phyloP scores from a whole-genome alignment of 1,140 invertebrate genomes.

The Philopotamus ludificatus region DNA sequence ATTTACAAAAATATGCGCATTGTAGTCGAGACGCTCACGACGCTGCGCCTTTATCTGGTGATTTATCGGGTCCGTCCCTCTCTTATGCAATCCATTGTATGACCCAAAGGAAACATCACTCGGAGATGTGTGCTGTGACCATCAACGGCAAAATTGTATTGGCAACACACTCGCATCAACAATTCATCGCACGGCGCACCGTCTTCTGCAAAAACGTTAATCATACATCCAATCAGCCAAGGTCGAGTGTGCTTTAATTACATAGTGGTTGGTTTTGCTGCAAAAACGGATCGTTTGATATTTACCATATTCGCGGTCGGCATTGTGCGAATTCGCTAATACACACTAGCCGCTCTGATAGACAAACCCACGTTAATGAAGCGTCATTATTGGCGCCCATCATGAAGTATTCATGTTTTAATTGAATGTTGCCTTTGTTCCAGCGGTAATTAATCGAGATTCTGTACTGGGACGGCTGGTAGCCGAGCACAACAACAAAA shows the following conservation, averaged over 20 bases:
- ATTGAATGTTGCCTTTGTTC: constrained; percentile 5
- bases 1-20: constrained; percentile 34
- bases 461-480: not conserved
- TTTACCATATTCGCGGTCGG: not conserved
- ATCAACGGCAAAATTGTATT: not conserved
- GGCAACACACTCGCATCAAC: too few species aligned
- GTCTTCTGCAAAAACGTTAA: too few species aligned
- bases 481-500: too few species aligned
- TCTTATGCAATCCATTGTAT: constrained; percentile 29
- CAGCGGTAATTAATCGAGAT: constrained; percentile 2
- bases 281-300: not conserved
- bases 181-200: too few species aligned
- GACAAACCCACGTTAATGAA: constrained; percentile 3
- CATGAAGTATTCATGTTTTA: not conserved
- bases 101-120: constrained; percentile 6
- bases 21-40: constrained; percentile 9
- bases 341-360: not conserved
- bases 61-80: constrained; percentile 26
- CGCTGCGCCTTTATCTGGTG: constrained; percentile 26
- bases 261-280: too few species aligned
- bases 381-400: constrained; percentile 1
- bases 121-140: not conserved
- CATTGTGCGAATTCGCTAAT: not conserved
- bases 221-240: too few species aligned
- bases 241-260: too few species aligned